Evolutionary conservation across 2,888 invertebrate genomes (phyloP).

Genomic region (Pseudococcus jackbeardsleyi): DNA sequence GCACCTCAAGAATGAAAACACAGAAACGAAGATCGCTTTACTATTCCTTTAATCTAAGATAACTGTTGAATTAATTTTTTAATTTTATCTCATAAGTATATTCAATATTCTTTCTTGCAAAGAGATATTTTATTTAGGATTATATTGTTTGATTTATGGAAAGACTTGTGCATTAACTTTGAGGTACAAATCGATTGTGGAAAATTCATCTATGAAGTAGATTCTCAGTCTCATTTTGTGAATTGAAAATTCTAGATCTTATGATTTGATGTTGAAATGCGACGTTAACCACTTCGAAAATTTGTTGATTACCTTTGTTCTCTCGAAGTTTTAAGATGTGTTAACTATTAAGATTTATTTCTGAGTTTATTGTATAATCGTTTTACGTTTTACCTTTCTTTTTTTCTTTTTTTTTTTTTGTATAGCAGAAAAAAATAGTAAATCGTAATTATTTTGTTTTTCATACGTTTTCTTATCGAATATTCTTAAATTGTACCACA

Average conservation of each 20-base stretch:
- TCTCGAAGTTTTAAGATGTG: not conserved
- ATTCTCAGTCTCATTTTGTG: not conserved
- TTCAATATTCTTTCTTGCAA: not conserved
- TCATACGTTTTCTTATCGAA: not conserved
- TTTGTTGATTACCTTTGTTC: not conserved
- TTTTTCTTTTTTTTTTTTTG: not conserved
- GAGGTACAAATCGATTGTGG: not conserved
- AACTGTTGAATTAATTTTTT: conserved; percentile 21
- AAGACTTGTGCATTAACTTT: not conserved
- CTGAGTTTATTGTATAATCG: not conserved
- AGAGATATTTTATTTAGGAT: not conserved
- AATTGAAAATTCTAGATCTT: not conserved
- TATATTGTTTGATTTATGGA: not conserved
- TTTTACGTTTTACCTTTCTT: not conserved
- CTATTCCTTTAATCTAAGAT: conserved; percentile 14
- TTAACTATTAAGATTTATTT: not conserved
- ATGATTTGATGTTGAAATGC: not conserved
- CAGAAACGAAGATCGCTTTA: not conserved
- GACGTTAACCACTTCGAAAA: not conserved
- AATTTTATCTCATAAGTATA: not conserved
- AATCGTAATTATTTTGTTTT: not conserved
- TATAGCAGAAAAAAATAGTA: not conserved
- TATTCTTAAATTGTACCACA: not conserved
- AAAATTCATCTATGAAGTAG: not conserved
- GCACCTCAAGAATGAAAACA: conserved; percentile 79